phyloP scores from a whole-genome alignment of 2,113 vertebrate species.

The Chionomys nivalis region DNA sequence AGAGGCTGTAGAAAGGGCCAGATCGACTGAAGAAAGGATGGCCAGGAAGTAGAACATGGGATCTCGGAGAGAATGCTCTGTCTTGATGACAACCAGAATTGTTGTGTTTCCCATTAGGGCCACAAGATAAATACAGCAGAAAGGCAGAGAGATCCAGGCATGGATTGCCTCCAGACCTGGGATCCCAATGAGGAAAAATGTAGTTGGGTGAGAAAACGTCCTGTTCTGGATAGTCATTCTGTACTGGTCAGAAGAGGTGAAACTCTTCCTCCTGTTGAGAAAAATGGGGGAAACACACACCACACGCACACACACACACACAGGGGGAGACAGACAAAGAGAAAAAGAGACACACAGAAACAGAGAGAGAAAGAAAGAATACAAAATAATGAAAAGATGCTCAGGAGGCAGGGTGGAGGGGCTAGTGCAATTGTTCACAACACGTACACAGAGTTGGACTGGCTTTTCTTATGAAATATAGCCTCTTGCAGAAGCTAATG shows the following conservation, averaged over 20 bases:
- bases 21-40: conserved; percentile 66
- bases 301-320: not conserved
- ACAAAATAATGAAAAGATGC: not conserved
- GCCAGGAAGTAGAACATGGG: conserved; percentile 75
- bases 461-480: not conserved
- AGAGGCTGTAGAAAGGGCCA: conserved; percentile 75
- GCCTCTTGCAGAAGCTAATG: not conserved
- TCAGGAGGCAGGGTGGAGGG: not conserved
- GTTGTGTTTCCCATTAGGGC: conserved; percentile 69
- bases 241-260: not conserved
- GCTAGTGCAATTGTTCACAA: not conserved
- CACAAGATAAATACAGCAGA: conserved; percentile 62
- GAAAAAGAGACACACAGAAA: not conserved
- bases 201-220: conserved; percentile 48
- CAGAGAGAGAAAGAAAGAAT: not conserved
- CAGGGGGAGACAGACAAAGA: not conserved
- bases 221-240: conserved; percentile 24
- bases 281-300: not conserved
- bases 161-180: conserved; percentile 64
- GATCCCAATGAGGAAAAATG: conserved; percentile 71
- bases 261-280: not conserved
- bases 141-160: conserved; percentile 72
- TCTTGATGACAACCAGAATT: conserved; percentile 66
- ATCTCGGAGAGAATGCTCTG: conserved; percentile 53
- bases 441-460: not conserved